A percentile compares a stretch with the other conserved stretches of the same genome.
Evolutionary conservation across 53 echinoderm and acorn worm genomes (phyloP).

Genomic region (Actinopyga echinites): DNA sequence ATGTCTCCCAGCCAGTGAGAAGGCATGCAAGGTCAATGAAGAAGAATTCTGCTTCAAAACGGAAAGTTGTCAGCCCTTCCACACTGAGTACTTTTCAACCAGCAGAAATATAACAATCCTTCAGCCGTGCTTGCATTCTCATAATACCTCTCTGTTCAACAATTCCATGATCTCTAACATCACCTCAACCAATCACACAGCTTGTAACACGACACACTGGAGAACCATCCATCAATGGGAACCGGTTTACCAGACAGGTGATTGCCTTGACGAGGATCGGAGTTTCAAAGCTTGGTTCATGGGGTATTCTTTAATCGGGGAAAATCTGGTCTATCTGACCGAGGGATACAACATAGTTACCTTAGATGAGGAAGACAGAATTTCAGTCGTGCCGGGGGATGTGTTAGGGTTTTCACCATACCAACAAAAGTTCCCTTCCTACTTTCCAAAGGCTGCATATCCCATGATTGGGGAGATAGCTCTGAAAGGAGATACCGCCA

Average conservation of each 20-base stretch:
- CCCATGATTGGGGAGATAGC: slow-evolving; percentile 74
- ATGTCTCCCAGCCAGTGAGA: slow-evolving; percentile 65
- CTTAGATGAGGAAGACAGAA: slow-evolving; percentile 44
- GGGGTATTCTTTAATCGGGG: slow-evolving; percentile 55
- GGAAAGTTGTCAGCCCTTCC: slow-evolving; percentile 65
- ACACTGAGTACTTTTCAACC: slow-evolving; percentile 33
- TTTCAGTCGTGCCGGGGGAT: slow-evolving; percentile 62
- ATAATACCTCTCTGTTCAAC: background rate
- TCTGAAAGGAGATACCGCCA: background rate
- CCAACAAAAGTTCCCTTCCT: slow-evolving; percentile 67
- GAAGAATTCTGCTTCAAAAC: slow-evolving; percentile 60
- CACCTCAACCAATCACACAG: background rate
- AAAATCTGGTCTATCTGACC: slow-evolving; percentile 59
- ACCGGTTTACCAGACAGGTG: slow-evolving; percentile 19
- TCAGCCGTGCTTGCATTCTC: slow-evolving; percentile 38
- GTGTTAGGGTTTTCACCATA: slow-evolving; percentile 66
- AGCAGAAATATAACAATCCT: slow-evolving; percentile 42
- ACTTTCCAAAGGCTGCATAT: slow-evolving; percentile 75
- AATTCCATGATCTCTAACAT: background rate
- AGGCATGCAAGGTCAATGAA: slow-evolving; percentile 47
- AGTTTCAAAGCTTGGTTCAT: slow-evolving; percentile 7
- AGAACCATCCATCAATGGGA: slow-evolving; percentile 23
- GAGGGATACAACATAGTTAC: slow-evolving; percentile 71
- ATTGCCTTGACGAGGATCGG: background rate
- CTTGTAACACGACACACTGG: slow-evolving; percentile 41